Evolutionary conservation across 2,888 invertebrate genomes (phyloP).

Genomic region (Apeira syringaria): DNA sequence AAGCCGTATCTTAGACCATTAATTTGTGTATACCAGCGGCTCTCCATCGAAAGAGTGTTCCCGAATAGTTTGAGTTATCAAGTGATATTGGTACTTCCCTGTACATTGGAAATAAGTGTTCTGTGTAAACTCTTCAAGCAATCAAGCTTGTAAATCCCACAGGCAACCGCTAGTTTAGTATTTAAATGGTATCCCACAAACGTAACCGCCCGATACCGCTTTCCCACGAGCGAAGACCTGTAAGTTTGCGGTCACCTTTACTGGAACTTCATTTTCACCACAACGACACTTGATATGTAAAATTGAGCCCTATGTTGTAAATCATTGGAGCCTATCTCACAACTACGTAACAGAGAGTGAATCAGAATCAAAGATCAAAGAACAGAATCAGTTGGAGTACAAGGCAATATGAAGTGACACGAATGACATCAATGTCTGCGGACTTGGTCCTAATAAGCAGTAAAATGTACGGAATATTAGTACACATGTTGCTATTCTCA

Average conservation of each 20-base stretch:
- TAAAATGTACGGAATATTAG: too few relatives aligned
- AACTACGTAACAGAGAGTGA: too few relatives aligned
- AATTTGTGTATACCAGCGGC: too few relatives aligned
- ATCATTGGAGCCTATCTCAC: background rate
- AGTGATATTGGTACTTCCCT: too few relatives aligned
- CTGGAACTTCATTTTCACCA: constrained; percentile 2
- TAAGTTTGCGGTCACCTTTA: constrained; percentile 8
- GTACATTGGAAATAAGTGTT: background rate
- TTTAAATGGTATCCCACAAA: constrained; percentile 11
- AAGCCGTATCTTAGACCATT: too few relatives aligned
- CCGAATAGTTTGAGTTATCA: too few relatives aligned
- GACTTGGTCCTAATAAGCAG: too few relatives aligned
- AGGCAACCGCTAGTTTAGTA: background rate
- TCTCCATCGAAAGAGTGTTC: too few relatives aligned
- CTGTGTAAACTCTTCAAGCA: too few relatives aligned
- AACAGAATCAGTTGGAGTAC: background rate
- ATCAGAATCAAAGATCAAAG: too few relatives aligned
- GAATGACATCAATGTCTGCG: constrained; percentile 2
- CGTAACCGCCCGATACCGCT: constrained; percentile 3
- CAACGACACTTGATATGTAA: background rate
- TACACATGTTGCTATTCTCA: too few relatives aligned
- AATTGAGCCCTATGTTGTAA: background rate
- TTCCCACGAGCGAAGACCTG: constrained; percentile 17
- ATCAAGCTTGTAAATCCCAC: background rate
- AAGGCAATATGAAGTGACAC: background rate